phyloP scores from a whole-genome alignment of 2,888 invertebrate genomes.

The Tiliacea aurago region DNA sequence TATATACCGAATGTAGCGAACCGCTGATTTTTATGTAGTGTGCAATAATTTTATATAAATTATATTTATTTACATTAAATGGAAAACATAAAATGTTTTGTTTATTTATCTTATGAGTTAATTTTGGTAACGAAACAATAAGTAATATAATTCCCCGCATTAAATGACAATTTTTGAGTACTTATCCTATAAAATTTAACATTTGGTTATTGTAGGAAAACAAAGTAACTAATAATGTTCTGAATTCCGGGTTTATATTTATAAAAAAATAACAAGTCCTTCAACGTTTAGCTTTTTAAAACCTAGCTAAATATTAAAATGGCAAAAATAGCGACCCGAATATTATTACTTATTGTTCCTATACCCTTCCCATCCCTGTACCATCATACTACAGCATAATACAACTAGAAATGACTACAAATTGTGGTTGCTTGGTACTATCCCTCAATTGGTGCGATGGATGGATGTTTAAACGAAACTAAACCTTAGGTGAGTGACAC shows the following conservation, averaged over 20 bases:
- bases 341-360: constrained; percentile 24
- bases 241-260: background rate
- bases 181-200: background rate
- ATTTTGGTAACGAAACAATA: constrained; percentile 37
- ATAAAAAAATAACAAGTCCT: background rate
- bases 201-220: background rate
- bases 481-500: constrained; percentile 88
- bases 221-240: background rate
- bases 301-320: background rate
- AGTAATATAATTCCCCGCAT: background rate
- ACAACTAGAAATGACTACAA: constrained; percentile 9
- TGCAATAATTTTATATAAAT: constrained; percentile 54
- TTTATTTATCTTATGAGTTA: constrained; percentile 58
- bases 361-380: constrained; percentile 24
- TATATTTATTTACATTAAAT: constrained; percentile 70
- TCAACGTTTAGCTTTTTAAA: background rate
- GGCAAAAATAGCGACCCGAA: background rate
- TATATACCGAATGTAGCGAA: constrained; percentile 59
- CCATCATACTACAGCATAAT: constrained; percentile 29
- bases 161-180: background rate
- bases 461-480: constrained; percentile 64
- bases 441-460: constrained; percentile 66
- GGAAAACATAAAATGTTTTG: constrained; percentile 55
- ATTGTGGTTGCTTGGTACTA: constrained; percentile 44
- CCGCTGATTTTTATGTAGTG: constrained; percentile 59